Evolutionary conservation across 2,797 vertebrate species (phyloP), one percentile per base, ranked within the genome.

Genomic region (Ambastaia sidthimunki): DNA sequence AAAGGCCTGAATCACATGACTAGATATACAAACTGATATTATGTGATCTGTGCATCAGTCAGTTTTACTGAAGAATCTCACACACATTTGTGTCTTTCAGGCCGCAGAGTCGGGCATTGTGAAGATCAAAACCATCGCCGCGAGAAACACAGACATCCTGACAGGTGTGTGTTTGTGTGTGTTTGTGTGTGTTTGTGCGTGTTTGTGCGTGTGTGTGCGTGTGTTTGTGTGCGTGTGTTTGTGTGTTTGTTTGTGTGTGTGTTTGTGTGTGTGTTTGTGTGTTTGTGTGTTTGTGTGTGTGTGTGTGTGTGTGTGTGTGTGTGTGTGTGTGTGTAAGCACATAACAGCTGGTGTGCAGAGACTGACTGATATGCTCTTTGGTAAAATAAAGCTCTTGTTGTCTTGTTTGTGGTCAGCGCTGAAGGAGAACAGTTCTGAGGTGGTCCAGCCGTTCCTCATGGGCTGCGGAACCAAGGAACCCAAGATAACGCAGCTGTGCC

Each of bases 391-490:
- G 3, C 2, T 25, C 0, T 19, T 48, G 16, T 28, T 48, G 23
- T 74, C 7, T 4, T 34, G 18, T 34, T 16, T 74, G 34, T 15
- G 25, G 16, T 50, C 59, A 79, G 98, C 95, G 3, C 85, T 99
- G 89, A 99, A 99, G 93, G 98, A 99, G 85, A 97, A 97, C 92
- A 99, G 98, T 91, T 98, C 96, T 7, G 98, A 99, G 88, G 97
- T 98, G 62, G 98, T 99, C 86, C 97, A 99, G 84, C 98, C 98
- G 57, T 98, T 99, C 87, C 94, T 99, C 79, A 99, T 99, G 97
- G 98, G 98, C 65, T 99, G 98, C 88, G 98, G 98, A 89, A 99
- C 98, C 88, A 99, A 99, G 90, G 97, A 99, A 90, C 97, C 96
- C 84, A 99, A 99, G 92, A 99, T 99, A 89, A 98, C 98, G 86